Evolutionary conservation across 2,797 vertebrate species (phyloP).

Genomic region (Girardinus metallicus): DNA sequence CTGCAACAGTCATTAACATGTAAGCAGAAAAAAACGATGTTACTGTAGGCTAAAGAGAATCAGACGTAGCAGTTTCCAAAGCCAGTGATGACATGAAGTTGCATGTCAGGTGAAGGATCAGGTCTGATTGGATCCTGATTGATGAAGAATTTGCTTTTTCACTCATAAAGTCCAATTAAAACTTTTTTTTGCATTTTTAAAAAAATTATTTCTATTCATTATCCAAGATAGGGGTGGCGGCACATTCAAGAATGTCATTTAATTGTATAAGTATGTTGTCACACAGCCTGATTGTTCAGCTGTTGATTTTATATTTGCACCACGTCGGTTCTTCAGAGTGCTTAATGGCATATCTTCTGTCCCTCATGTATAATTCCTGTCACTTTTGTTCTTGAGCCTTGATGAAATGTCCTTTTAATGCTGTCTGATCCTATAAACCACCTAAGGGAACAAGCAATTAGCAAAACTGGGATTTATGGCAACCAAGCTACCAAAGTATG

Average conservation of each 20-base stretch:
- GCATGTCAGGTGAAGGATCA: not conserved
- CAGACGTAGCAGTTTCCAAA: not conserved
- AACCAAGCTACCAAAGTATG: slow-evolving; percentile 26
- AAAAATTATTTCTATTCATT: not conserved
- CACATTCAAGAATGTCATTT: not conserved
- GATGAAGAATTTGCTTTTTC: not conserved
- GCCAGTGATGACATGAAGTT: not conserved
- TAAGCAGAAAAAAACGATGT: not conserved
- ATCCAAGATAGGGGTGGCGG: not conserved
- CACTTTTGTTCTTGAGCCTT: not conserved
- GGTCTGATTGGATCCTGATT: not conserved
- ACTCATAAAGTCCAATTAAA: not conserved
- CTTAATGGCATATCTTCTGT: not conserved
- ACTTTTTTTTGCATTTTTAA: not conserved
- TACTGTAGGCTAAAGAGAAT: not conserved
- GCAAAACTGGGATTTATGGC: slow-evolving; percentile 37
- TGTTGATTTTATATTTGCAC: not conserved
- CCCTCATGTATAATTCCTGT: not conserved
- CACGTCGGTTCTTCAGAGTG: not conserved
- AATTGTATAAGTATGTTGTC: not conserved
- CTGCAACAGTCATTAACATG: not conserved
- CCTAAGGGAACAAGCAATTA: slow-evolving; percentile 1
- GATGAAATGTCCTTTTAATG: slow-evolving; percentile 16
- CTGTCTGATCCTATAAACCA: slow-evolving; percentile 25
- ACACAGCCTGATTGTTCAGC: not conserved